A percentile compares a stretch with the other conserved stretches of the same genome.
Evolutionary conservation across 2,888 invertebrate species (phyloP).

Genomic region (Bembecia ichneumoniformis): DNA sequence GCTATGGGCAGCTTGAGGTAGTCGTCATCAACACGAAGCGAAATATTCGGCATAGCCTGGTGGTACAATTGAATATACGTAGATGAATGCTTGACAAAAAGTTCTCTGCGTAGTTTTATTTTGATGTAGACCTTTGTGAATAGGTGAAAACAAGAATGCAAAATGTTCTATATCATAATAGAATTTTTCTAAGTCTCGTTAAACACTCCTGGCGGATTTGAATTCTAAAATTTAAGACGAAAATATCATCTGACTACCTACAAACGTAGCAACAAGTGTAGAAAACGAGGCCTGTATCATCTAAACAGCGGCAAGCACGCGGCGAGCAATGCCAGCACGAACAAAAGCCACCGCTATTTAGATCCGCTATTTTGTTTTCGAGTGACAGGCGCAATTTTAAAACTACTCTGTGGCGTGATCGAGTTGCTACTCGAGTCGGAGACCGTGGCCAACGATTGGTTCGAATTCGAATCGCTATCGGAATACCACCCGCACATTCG

Average conservation of each 20-base stretch:
- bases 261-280: slow-evolving; percentile 12
- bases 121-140: no score
- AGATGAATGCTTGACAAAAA: no score
- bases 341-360: slow-evolving; percentile 58
- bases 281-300: slow-evolving; percentile 33
- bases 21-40: no score
- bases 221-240: no score
- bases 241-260: slow-evolving; percentile 3
- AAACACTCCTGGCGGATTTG: no score
- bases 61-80: no score
- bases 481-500: slow-evolving; percentile 73
- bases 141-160: no score
- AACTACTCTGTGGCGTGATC: slow-evolving; percentile 29
- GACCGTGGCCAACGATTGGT: slow-evolving; percentile 16
- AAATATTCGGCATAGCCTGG: no score
- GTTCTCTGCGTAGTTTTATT: no score
- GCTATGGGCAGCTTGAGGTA: no score
- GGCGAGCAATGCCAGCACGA: slow-evolving; percentile 26
- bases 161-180: no score
- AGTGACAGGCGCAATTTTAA: slow-evolving; percentile 23
- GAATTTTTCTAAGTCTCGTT: no score
- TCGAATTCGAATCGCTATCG: slow-evolving; percentile 17
- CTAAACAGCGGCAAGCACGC: slow-evolving; percentile 38
- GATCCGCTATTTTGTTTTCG: slow-evolving; percentile 18
- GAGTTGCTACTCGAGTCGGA: slow-evolving; percentile 29